phyloP scores from a whole-genome alignment of 1,140 invertebrate genomes.

The Neodiprion fabricii region DNA sequence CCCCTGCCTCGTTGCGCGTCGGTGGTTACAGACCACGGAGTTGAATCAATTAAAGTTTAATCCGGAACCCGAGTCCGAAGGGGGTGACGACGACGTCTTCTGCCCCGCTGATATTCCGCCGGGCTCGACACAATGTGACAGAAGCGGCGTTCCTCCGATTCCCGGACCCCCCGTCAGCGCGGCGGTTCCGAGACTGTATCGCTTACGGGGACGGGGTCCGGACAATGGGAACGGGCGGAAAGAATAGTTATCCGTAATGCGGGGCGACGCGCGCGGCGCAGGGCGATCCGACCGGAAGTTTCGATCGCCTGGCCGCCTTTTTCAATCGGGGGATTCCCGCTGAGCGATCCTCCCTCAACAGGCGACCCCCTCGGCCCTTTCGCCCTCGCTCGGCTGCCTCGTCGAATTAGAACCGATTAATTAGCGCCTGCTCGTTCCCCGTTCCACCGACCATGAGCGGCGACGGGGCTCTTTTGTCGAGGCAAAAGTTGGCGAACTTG shows the following conservation, averaged over 20 bases:
- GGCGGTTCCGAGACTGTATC: conserved; percentile 36
- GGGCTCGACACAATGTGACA: conserved; percentile 23
- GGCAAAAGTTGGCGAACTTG: too few species aligned
- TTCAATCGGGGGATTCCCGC: conserved; percentile 19
- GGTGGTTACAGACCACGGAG: conserved; percentile 54
- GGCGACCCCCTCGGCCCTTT: conserved; percentile 25
- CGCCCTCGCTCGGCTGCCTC: conserved; percentile 2
- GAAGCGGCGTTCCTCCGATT: conserved; percentile 26
- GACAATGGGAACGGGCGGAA: conserved; percentile 50
- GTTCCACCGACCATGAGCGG: too few species aligned
- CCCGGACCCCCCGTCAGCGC: neutral
- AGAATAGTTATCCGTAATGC: conserved; percentile 56
- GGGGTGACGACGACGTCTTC: conserved; percentile 24
- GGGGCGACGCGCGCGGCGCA: conserved; percentile 51
- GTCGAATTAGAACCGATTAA: neutral
- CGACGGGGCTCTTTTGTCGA: too few species aligned
- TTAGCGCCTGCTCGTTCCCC: neutral
- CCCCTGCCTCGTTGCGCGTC: conserved; percentile 22
- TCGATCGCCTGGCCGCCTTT: conserved; percentile 37
- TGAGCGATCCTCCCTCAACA: conserved; percentile 20
- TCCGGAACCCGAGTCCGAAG: conserved; percentile 54
- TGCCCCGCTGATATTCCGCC: neutral
- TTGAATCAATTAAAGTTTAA: conserved; percentile 63
- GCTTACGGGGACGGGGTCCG: conserved; percentile 44
- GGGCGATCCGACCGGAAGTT: conserved; percentile 56